phyloP scores from a whole-genome alignment of 2,888 invertebrate species.

The Drosophila ustulata region DNA sequence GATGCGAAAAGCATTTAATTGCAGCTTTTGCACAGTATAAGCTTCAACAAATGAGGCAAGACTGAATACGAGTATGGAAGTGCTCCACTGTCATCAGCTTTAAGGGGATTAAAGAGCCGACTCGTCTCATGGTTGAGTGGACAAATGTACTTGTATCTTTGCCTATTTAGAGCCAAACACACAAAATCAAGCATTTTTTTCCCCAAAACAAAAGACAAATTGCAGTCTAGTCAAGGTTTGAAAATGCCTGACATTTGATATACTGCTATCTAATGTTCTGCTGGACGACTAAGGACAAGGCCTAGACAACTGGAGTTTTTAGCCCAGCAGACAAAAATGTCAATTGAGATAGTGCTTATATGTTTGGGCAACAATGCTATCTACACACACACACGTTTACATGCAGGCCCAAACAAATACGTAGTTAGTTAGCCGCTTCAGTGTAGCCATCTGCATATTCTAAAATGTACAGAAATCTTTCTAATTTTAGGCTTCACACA shows the following conservation, averaged over 20 bases:
- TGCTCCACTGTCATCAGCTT: constrained; percentile 9
- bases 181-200: constrained; percentile 1
- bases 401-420: no score
- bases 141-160: constrained; percentile 8
- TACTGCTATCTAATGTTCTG: constrained; percentile 6
- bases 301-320: background rate
- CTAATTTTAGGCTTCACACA: constrained; percentile 2
- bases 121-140: constrained; percentile 5
- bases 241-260: constrained; percentile 17
- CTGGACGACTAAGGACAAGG: background rate
- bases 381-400: constrained; percentile 8
- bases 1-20: constrained; percentile 5
- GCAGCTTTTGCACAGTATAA: background rate
- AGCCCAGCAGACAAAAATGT: constrained; percentile 19
- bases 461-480: constrained; percentile 7
- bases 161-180: constrained; percentile 1
- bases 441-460: constrained; percentile 5
- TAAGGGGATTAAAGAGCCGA: constrained; percentile 1
- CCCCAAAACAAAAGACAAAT: constrained; percentile 11
- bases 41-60: background rate
- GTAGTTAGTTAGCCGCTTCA: background rate
- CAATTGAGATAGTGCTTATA: constrained; percentile 15
- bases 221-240: constrained; percentile 13
- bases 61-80: background rate
- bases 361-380: background rate